Evolutionary conservation across 1,140 invertebrate species (phyloP), one percentile per base, ranked within the genome.

Genomic region (Choristoneura fumiferana): DNA sequence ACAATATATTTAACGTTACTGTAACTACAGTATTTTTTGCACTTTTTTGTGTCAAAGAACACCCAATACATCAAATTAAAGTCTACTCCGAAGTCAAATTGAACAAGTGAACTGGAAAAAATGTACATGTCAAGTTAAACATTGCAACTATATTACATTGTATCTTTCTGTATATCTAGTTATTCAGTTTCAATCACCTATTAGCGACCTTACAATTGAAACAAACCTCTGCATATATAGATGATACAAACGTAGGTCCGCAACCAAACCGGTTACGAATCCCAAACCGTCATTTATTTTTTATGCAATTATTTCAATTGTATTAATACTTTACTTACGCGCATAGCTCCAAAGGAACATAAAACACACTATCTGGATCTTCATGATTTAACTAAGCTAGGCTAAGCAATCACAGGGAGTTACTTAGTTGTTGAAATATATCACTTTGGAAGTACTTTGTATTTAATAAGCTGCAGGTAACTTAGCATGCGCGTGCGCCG

Each of bases 321-420:
- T 22, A 14, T 15, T 43, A n/a, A n/a, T 49, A 12, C 4, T 22
- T n/a, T 37, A 69, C 66, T 65, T 62, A 69, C 66, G 36, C 8
- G 39, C 60, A 29, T 36, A 57, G 54, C 54, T 67, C 64, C 67
- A 70, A 33, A 58, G 15, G 33, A 66, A 43, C n/a, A 58, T 33
- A 63, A 65, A 59, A 61, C 58, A 58, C 54, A 69, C 34, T 12
- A 54, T 29, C 13, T 40, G 15, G 8, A 49, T 22, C 22, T 49
- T 33, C 43, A 49, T 49, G 17, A 15, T 45, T 29, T 29, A 22
- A 22, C 18, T 49, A 49, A 13, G 2, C 22, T n/a, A n/a, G 6
- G 22, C 22, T 29, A 29, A 49, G 22, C 40, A 49, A 33, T 29
- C 22, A 29, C 22, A 29, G 22, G 22, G 6, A 29, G 22, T 2